Conservation (phyloP, 2,888 invertebrate species). For the Caenorhabditis imperialis region DNA sequence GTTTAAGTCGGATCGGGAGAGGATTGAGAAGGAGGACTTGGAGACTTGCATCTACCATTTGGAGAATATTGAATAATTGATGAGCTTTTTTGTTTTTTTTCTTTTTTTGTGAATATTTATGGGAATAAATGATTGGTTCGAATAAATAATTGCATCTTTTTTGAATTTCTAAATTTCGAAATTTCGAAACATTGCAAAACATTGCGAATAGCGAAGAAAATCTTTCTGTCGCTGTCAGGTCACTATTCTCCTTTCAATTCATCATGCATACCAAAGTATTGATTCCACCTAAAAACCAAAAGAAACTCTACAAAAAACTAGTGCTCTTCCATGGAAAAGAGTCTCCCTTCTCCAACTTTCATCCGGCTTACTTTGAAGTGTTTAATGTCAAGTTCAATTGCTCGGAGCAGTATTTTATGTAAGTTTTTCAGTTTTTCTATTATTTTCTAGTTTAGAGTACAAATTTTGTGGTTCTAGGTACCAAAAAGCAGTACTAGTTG, state of each 20-base stretch:
- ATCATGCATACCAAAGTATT: conserved; percentile 2
- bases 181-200: not conserved
- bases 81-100: too few species aligned
- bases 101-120: too few species aligned
- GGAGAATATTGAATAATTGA: too few species aligned
- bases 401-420: conserved; percentile 48
- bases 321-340: conserved; percentile 29
- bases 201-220: too few species aligned
- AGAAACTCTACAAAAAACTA: conserved; percentile 1
- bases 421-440: not conserved
- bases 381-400: conserved; percentile 7
- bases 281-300: too few species aligned
- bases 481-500: conserved; percentile 21
- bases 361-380: conserved; percentile 14
- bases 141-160: too few species aligned
- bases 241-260: conserved; percentile 16
- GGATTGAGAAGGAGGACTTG: too few species aligned
- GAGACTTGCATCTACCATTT: too few species aligned
- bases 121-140: too few species aligned
- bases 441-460: not conserved
- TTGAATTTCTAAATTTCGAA: conserved; percentile 2
- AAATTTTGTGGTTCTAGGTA: conserved; percentile 19
- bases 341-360: conserved; percentile 24
- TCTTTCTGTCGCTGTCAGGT: not conserved
- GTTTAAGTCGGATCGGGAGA: conserved; percentile 2